Base-by-base conservation (phyloP, 2,797 vertebrate genomes). In the Alexandromys oeconomus region DNA sequence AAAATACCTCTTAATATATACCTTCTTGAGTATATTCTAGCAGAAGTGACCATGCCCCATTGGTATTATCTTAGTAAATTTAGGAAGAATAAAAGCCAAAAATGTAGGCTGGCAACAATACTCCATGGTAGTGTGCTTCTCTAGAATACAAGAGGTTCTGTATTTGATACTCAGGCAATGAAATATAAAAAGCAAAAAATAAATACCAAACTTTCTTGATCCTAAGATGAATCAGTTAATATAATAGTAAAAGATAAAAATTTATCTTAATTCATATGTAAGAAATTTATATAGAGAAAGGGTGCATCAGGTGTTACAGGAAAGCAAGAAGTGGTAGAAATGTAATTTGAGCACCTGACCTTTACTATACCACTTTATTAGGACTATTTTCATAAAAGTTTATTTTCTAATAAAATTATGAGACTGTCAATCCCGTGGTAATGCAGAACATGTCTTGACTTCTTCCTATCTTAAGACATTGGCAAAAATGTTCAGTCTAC, bases 311-410 rank as follows among this genome's bases (percentile, higher is more conserved):
- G 48, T 67, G 1, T 73, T 90, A 19, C 80, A 65, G 23, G 74
- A 97, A 89, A 40, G 15, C 37, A 94, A 37, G 59, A 92, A 80
- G 46, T 82, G 13, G 14, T 17, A 74, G 78, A 43, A 67, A 15
- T 92, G 11, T 51, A 61, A 96, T 86, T 81, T 73, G 23, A 88
- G 17, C n/a, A 4, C 17, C n/a, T 82, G 40, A 63, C 8, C 0
- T 86, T 92, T 80, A 89, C 69, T 86, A 46, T 54, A 19, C 13
- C 57, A 91, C 12, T 48, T 43, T 54, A 74, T 65, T 67, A 94
- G 5, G 69, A 71, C 2, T 34, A 51, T 43, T 89, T 65, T 9
- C 78, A 74, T 3, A 2, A 79, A 2, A 88, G 6, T 74, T 69
- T 71, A 67, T 93, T 87, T 79, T 43, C 25, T 73, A 87, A 8